Conservation (phyloP, 2,797 vertebrate genomes). For the Pteronotus mesoamericanus region DNA sequence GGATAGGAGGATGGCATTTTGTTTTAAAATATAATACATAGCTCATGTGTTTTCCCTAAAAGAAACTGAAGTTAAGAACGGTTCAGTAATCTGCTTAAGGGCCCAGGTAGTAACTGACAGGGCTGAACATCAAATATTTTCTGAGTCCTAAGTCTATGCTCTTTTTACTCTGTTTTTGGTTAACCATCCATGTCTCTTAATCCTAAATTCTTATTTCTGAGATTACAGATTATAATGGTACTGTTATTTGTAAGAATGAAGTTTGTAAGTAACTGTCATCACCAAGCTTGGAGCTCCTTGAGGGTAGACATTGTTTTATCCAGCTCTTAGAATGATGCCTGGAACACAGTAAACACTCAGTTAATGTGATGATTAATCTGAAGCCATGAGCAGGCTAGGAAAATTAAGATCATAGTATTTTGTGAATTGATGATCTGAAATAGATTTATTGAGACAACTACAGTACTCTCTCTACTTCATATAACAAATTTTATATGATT, state of each 20-base stretch:
- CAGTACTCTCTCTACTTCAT: neutral
- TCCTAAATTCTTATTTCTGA: neutral
- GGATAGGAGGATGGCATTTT: neutral
- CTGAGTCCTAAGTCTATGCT: neutral
- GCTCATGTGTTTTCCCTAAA: neutral
- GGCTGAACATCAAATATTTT: neutral
- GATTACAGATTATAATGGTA: neutral
- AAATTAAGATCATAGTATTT: neutral
- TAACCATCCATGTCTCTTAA: neutral
- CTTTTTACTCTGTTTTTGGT: neutral
- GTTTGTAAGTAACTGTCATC: neutral
- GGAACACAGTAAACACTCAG: neutral
- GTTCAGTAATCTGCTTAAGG: slow-evolving; percentile 17
- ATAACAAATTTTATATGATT: neutral
- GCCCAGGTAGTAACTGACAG: neutral
- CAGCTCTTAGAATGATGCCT: neutral
- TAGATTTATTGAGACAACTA: neutral
- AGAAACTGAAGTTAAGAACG: neutral
- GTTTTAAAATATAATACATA: neutral
- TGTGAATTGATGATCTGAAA: neutral
- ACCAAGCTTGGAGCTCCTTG: neutral
- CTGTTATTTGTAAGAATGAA: neutral
- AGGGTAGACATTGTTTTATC: slow-evolving; percentile 21
- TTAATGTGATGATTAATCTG: neutral
- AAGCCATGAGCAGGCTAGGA: neutral